Conservation (phyloP, 2,888 invertebrate genomes). For the Diaperis boleti region DNA sequence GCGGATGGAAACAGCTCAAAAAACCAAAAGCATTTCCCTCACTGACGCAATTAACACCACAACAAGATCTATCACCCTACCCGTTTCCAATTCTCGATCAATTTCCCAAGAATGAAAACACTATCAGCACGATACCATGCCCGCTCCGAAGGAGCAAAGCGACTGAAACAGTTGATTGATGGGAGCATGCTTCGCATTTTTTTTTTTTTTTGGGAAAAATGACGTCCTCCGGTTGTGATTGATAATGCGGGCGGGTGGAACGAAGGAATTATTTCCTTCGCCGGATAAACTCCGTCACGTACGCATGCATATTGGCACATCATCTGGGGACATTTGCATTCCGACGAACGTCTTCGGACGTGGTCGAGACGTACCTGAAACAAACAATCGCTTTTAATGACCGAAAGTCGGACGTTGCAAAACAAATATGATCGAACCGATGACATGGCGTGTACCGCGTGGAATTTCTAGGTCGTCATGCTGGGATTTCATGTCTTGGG, state of each 20-base stretch:
- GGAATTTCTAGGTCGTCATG: too few species aligned
- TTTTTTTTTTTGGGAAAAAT: conserved; percentile 13
- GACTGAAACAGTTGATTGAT: conserved; percentile 30
- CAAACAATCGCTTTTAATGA: conserved; percentile 16
- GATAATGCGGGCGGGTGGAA: conserved; percentile 18
- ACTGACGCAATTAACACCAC: neutral
- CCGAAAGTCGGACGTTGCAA: too few species aligned
- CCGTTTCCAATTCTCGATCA: conserved; percentile 13
- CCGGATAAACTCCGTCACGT: conserved; percentile 32
- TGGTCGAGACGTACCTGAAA: conserved; percentile 26
- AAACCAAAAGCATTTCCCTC: too few species aligned
- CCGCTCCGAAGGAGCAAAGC: conserved; percentile 3
- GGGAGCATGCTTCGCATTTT: conserved; percentile 6
- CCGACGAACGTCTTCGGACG: conserved; percentile 33
- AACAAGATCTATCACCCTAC: too few species aligned
- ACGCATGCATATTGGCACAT: conserved; percentile 30
- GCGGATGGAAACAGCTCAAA: too few species aligned
- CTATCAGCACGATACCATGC: conserved; percentile 27
- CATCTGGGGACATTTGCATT: conserved; percentile 37
- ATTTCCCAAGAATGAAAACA: conserved; percentile 28
- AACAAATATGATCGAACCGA: too few species aligned
- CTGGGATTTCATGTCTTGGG: too few species aligned
- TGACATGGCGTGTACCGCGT: neutral
- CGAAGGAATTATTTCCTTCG: conserved; percentile 26
- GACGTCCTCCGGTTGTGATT: conserved; percentile 24